Evolutionary conservation across 1,140 invertebrate genomes (phyloP), one percentile per base, ranked within the genome.

Genomic region (Dryas iulia): DNA sequence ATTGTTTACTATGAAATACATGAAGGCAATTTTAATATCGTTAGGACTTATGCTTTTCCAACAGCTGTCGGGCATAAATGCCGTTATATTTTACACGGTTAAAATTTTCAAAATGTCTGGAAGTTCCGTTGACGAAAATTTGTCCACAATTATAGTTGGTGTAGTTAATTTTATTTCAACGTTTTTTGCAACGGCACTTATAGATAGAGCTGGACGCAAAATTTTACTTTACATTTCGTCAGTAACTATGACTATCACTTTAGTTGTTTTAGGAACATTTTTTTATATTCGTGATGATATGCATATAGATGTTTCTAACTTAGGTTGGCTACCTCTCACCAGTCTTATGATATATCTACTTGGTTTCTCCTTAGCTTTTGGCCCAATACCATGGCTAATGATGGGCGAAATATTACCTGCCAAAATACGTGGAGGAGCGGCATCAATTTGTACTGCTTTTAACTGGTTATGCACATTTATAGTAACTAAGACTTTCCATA

Each of bases 361-460:
- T 53, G 96, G 96, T 2, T 99, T 99, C 90, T 97, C 97, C 0
- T 84, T 98, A 10, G 98, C 98, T 8, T 97, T 96, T 77, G 98
- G 98, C 0, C 97, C 98, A 1, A 96, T 99, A 69, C 98, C 98
- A 0, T 98, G 97, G 97, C 89, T 98, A 3, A 97, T 98, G 95
- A 97, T 98, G 96, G 97, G 97, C 23, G 97, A 98, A 87, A 97
- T 97, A 71, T 90, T 97, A 67, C 97, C 96, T 5, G 93, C 95
- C 0, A 96, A 95, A 90, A 95, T 97, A 59, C 93, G 96, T 72
- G 97, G 97, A 2, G 94, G 95, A 0, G 97, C 97, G 0, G 97
- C 97, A 8, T 96, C 96, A 1, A 92, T 98, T 24, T 96, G 95
- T 0, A 97, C 97, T 0, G 95, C 95, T 23, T 97, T 97, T 84